Conservation (phyloP, 2,797 vertebrate genomes). For the Hemitrygon akajei region DNA sequence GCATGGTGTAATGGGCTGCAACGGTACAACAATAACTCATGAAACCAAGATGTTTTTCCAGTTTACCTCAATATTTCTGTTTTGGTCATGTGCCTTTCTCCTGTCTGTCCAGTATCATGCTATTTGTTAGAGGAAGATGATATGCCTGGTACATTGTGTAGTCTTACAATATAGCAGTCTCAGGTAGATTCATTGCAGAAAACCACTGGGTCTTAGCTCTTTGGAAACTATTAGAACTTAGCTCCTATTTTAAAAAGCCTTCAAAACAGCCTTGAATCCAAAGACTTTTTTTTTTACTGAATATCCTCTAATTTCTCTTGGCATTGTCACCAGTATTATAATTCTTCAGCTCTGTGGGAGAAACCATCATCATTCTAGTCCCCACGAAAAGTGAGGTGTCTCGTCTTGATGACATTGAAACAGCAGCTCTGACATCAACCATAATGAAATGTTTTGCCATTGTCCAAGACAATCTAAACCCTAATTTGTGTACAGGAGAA, state of each 20-base stretch:
- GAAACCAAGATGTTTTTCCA: too few relatives aligned
- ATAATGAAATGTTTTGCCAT: too few relatives aligned
- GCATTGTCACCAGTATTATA: not conserved
- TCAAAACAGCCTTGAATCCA: not conserved
- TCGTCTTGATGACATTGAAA: too few relatives aligned
- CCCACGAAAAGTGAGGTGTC: too few relatives aligned
- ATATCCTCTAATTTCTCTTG: not conserved
- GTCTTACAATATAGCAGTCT: not conserved
- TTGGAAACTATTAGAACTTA: not conserved
- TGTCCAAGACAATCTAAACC: too few relatives aligned
- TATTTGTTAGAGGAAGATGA: not conserved
- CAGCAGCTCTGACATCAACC: too few relatives aligned
- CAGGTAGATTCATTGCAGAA: not conserved
- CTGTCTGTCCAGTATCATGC: not conserved
- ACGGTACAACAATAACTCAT: too few relatives aligned
- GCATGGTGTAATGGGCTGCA: too few relatives aligned
- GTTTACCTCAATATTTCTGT: too few relatives aligned
- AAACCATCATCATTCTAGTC: too few relatives aligned
- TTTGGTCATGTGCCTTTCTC: not conserved
- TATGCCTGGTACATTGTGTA: not conserved
- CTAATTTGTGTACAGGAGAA: too few relatives aligned
- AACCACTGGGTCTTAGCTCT: not conserved
- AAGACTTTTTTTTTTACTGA: not conserved
- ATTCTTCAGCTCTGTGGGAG: not conserved
- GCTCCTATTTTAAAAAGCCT: not conserved